Evolutionary conservation across 2,888 invertebrate genomes (phyloP).

Genomic region (Agrotis puta): DNA sequence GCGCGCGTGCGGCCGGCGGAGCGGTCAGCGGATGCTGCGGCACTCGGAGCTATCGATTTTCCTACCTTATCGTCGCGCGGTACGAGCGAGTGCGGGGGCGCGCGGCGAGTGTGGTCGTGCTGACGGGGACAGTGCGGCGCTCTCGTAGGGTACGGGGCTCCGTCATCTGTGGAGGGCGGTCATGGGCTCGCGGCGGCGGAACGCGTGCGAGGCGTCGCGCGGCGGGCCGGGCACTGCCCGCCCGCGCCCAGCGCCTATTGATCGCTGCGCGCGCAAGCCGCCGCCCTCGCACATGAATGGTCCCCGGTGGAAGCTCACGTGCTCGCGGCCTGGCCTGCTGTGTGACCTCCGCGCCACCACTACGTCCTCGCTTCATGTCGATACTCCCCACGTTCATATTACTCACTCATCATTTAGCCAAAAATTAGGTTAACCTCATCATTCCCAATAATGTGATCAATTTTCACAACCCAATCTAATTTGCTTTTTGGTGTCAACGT

Average conservation of each 20-base stretch:
- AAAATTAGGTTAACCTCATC: slow-evolving; percentile 39
- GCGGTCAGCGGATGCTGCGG: slow-evolving; percentile 78
- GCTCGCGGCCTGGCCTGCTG: slow-evolving; percentile 76
- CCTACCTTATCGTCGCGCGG: slow-evolving; percentile 84
- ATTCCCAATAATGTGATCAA: slow-evolving; percentile 16
- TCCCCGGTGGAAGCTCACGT: slow-evolving; percentile 88
- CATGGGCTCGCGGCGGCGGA: slow-evolving; percentile 81
- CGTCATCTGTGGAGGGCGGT: slow-evolving; percentile 90
- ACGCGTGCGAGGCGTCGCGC: slow-evolving; percentile 84
- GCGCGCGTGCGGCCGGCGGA: slow-evolving; percentile 48
- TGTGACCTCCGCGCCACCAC: slow-evolving; percentile 73
- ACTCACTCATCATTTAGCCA: slow-evolving; percentile 46
- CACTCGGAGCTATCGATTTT: slow-evolving; percentile 81
- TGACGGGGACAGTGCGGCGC: slow-evolving; percentile 80
- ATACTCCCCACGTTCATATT: slow-evolving; percentile 67
- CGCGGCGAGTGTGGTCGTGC: slow-evolving; percentile 79
- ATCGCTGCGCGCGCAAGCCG: slow-evolving; percentile 87
- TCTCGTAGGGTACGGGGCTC: slow-evolving; percentile 86
- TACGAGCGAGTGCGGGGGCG: slow-evolving; percentile 71
- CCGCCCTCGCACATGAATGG: slow-evolving; percentile 87
- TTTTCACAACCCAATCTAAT: slow-evolving; percentile 7
- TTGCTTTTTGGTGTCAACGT: background rate
- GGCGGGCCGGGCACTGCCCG: slow-evolving; percentile 87
- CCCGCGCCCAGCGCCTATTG: slow-evolving; percentile 78
- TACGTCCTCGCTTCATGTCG: slow-evolving; percentile 66